Evolutionary conservation across 1,140 invertebrate genomes (phyloP), one percentile per base, ranked within the genome.

Genomic region (Brachionus paranguensis): DNA sequence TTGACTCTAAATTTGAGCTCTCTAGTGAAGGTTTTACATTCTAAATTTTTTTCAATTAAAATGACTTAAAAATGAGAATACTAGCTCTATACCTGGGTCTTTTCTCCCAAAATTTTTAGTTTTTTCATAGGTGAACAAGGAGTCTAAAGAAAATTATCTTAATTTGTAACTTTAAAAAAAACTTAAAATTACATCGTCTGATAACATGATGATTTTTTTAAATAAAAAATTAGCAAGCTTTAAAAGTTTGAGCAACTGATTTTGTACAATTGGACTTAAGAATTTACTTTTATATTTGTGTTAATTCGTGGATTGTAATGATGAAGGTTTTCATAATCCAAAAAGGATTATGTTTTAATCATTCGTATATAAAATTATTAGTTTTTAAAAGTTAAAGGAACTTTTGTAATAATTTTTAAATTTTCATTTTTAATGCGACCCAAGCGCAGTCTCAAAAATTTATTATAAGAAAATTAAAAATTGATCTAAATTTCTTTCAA

Each of bases 91-190:
- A 76, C 72, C 45, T 76, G 72, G 12, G 20, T 53, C n/a, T 81
- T 81, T 41, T 81, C 78, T 45, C 33, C 33, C 20, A 81, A 24
- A 64, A 81, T 81, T 81, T 81, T 81, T 24, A 81, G 20, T 20
- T 81, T 81, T 81, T 81, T 81, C 78, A 81, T 81, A 12, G 78
- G 78, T 24, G 78, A 81, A 41, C 37, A 43, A 41, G 78, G 53
- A 17, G 20, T 53, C 78, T 81, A 50, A 76, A 24, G 2, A 24
- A 8, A 74, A 37, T 27, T 50, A 76, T 27, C 12, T 24, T 17
- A 47, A 17, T 41, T 20, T 45, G 33, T 11, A 5, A 70, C 24
- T 24, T 12, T 70, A 37, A 5, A 70, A 37, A 33, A 33, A 33
- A 14, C 27, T 20, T 10, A 53, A 50, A 29, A 14, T 27, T 76